Evolutionary conservation across 2,888 invertebrate genomes (phyloP), one percentile per base, ranked within the genome.

Genomic region (Thelaira solivaga): DNA sequence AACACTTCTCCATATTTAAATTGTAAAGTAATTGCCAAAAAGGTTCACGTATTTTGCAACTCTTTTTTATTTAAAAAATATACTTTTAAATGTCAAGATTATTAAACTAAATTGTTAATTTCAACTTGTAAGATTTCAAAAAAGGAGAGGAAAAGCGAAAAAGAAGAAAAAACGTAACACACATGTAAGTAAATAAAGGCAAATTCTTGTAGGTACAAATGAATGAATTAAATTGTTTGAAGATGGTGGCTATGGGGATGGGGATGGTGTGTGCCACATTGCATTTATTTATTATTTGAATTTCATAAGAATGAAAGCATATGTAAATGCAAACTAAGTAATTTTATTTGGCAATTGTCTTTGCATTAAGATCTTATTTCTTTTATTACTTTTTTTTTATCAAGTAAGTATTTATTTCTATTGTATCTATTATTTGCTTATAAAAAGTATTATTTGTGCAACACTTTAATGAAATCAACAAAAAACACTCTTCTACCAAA

Each of bases 11-110:
- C 0, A 41, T 10, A 64, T 51, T 51, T 8, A 39, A 64, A 34
- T 47, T 36, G 34, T 43, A 57, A 72, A 77, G 34, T 57, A 59
- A 65, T 85, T 85, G 83, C 82, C 83, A 81, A 86, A 86, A 86
- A 86, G 82, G 81, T 82, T 83, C 85, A 86, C 85, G 86, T 86
- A 82, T 82, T 39, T 72, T 55, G 39, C 31, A 34, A 36, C 26
- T 26, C 26, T 26, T 2, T n/a, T n/a, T 1, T 39, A 2, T 39
- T 24, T 2, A 2, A 18, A 1, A 1, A 8, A 7, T 18, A 7
- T 31, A 57, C 39, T 57, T 34, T 43, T 53, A 62, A 45, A 59
- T 69, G 36, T 47, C 53, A 69, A 69, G 55, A 64, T 71, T 76
- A 76, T 71, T 65, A 69, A 62, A 64, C 69, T 76, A 59, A 62